phyloP scores from a whole-genome alignment of 2,888 invertebrate species.

The Drosophila antonietae region DNA sequence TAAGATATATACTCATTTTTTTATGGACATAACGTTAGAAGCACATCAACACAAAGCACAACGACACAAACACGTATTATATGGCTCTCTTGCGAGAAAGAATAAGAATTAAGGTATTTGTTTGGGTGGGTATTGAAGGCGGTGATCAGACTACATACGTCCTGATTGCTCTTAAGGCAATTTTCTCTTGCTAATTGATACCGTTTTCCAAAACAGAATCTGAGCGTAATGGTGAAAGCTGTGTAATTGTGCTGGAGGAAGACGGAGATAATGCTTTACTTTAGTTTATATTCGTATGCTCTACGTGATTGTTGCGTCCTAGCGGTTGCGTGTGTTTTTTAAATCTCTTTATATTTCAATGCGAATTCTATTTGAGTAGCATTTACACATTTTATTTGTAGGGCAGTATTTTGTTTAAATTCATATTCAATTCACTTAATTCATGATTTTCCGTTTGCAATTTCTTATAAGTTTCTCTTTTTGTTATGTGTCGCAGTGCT shows the following conservation, averaged over 20 bases:
- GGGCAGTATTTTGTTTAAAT: not conserved
- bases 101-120: not conserved
- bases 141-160: not conserved
- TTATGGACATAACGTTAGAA: not conserved
- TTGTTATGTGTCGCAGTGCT: not conserved
- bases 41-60: not conserved
- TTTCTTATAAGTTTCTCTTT: not conserved
- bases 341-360: not conserved
- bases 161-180: not conserved
- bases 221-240: not conserved
- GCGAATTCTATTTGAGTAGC: not conserved
- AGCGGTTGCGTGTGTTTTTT: not conserved
- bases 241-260: not conserved
- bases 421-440: not conserved
- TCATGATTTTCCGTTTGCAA: not conserved
- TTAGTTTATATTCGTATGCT: not conserved
- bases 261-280: not conserved
- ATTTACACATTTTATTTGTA: not conserved
- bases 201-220: not conserved
- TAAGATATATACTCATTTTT: not conserved
- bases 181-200: no score
- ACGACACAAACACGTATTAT: not conserved
- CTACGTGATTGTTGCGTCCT: not conserved
- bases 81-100: constrained; percentile 3
- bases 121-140: no score